phyloP scores from a whole-genome alignment of 2,797 vertebrate species.

The Cyclopterus lumpus region DNA sequence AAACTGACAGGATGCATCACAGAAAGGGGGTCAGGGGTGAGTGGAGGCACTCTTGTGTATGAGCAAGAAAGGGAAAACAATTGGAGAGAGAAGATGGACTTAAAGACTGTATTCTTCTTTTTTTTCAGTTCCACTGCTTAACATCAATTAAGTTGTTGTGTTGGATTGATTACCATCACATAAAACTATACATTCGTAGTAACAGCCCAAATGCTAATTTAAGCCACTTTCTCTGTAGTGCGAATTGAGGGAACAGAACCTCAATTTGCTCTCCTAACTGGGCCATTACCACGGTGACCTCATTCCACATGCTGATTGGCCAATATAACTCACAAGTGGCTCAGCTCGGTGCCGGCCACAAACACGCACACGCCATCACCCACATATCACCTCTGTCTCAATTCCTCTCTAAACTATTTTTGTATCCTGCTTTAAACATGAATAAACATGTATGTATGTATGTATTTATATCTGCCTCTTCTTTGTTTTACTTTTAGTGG shows the following conservation, averaged over 20 bases:
- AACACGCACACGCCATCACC: conserved; percentile 35
- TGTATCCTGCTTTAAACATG: conserved; percentile 2
- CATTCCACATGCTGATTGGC: conserved; percentile 72
- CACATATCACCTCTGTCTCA: conserved; percentile 41
- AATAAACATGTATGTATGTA: neutral
- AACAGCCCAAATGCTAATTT: conserved; percentile 8
- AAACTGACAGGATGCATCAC: conserved; percentile 37
- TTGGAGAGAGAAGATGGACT: neutral
- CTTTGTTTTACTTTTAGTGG: conserved; percentile 5
- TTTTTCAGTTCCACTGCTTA: conserved; percentile 24
- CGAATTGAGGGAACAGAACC: conserved; percentile 51
- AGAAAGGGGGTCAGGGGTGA: conserved; percentile 38
- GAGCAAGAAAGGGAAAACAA: conserved; percentile 7
- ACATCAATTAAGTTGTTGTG: neutral
- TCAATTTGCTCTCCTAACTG: conserved; percentile 53
- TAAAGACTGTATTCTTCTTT: neutral
- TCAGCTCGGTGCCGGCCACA: conserved; percentile 63
- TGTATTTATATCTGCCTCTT: neutral
- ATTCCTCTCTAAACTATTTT: conserved; percentile 20
- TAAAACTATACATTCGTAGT: conserved; percentile 31
- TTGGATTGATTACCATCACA: conserved; percentile 22
- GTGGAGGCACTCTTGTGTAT: conserved; percentile 7
- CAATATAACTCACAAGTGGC: conserved; percentile 65
- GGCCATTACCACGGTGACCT: conserved; percentile 69
- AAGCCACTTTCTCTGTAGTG: conserved; percentile 1